Evolutionary conservation across 64 coral and sea anemone genomes (phyloP), one percentile per base, ranked within the genome.

Genomic region (Pocillopora damicornis): DNA sequence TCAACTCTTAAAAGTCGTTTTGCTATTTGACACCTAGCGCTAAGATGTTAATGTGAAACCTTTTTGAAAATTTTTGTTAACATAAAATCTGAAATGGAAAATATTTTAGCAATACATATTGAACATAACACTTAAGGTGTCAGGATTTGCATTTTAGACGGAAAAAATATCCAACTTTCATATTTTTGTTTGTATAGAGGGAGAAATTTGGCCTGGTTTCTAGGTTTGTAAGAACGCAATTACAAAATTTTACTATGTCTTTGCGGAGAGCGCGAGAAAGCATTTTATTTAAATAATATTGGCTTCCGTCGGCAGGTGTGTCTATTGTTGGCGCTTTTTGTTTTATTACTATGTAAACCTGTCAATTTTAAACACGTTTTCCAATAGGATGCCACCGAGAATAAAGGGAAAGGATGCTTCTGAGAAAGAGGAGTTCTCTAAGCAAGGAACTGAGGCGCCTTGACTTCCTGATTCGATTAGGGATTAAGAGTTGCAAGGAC

Each of bases 311-410:
- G 37, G 62, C 81, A 85, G 81, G 81, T 85, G 81, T 15, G 15
- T 72, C 37, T 63, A 58, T 85, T 85, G 81, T 72, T 71, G 51
- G 10, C 18, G 81, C 17, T 16, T 66, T 85, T 72, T 68, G 38
- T 85, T 71, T 72, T 12, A 73, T 85, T 51, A 73, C 56, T 85
- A 85, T 85, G 67, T 65, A 85, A 85, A 85, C 81, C 81, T 85
- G 81, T 85, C 81, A 85, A 22, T 18, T 73, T 85, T n/a, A 30
- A 15, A 13, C 65, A 20, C 35, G 81, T 45, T 73, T 73, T 38
- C 80, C 80, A 82, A 82, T 85, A 57, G 81, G 11, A 56, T 71
- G 37, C 37, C 63, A 5, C 26, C 63, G n/a, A 25, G 20, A 26
- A 72, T 37, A 85, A 85, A 38, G 20, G 25, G 9, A 71, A 20